Conservation (phyloP, 2,113 vertebrate species). For the Poeciliopsis occidentalis region DNA sequence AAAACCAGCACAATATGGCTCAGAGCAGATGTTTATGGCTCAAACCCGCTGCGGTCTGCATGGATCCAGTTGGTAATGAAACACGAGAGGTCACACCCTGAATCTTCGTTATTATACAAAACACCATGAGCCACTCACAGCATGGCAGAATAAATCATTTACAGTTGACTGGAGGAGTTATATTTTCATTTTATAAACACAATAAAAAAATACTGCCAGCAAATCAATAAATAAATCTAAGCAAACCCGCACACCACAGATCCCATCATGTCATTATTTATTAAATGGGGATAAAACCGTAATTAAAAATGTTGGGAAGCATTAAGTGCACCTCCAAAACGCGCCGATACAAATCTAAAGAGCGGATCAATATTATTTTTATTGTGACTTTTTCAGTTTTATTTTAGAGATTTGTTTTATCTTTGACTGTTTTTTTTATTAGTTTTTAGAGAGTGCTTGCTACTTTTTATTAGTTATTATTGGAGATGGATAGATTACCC, state of each 20-base stretch:
- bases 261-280: neutral
- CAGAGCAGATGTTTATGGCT: neutral
- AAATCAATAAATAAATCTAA: neutral
- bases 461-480: no score
- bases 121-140: constrained; percentile 43
- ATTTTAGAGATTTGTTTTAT: no score
- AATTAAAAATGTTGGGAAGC: neutral
- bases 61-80: constrained; percentile 23
- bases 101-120: constrained; percentile 62
- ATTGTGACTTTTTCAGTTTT: no score
- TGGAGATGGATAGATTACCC: no score
- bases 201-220: neutral
- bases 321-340: neutral
- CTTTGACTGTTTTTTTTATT: no score
- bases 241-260: neutral
- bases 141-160: constrained; percentile 18
- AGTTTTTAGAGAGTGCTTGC: no score
- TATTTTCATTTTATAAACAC: neutral
- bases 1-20: neutral
- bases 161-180: neutral
- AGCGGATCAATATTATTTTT: neutral
- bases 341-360: neutral
- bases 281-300: neutral
- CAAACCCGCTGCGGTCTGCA: constrained; percentile 20
- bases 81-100: constrained; percentile 28